Evolutionary conservation across 2,797 vertebrate genomes (phyloP).

Genomic region (Naso thynnoides): DNA sequence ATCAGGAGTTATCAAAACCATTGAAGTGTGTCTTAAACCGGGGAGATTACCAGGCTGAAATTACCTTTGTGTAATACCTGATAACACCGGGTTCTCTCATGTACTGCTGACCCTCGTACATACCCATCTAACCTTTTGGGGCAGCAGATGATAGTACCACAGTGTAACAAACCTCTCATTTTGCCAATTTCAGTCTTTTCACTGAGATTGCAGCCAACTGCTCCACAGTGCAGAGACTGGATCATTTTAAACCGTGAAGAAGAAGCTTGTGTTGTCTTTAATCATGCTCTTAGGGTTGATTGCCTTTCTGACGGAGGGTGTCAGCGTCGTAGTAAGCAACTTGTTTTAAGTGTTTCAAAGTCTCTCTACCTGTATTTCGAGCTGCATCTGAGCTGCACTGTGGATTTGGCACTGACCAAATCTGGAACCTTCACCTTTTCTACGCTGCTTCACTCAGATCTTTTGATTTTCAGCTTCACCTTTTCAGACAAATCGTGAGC

Average conservation of each 20-base stretch:
- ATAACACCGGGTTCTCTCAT: slow-evolving; percentile 45
- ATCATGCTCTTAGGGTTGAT: slow-evolving; percentile 41
- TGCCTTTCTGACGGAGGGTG: slow-evolving; percentile 40
- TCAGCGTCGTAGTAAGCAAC: slow-evolving; percentile 25
- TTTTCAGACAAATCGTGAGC: slow-evolving; percentile 49
- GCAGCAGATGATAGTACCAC: slow-evolving; percentile 15
- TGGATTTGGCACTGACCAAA: slow-evolving; percentile 12
- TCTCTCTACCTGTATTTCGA: slow-evolving; percentile 26
- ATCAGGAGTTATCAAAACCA: slow-evolving; percentile 64
- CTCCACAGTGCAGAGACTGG: slow-evolving; percentile 4
- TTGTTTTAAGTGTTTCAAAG: slow-evolving; percentile 30
- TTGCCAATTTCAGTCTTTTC: slow-evolving; percentile 30
- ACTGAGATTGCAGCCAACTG: slow-evolving; percentile 17
- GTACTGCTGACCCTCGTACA: slow-evolving; percentile 29
- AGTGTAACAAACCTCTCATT: slow-evolving; percentile 19
- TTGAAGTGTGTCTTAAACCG: slow-evolving; percentile 66
- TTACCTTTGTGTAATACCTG: slow-evolving; percentile 58
- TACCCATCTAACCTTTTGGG: slow-evolving; percentile 43
- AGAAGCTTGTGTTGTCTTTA: slow-evolving; percentile 34
- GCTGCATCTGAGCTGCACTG: slow-evolving; percentile 10
- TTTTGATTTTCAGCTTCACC: slow-evolving; percentile 48
- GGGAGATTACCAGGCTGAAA: slow-evolving; percentile 56
- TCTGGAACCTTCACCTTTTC: slow-evolving; percentile 41
- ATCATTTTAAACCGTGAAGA: slow-evolving; percentile 14
- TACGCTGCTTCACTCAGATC: slow-evolving; percentile 15